Base-by-base conservation (phyloP, 2,888 invertebrate species). In the Sphinx pinastri region DNA sequence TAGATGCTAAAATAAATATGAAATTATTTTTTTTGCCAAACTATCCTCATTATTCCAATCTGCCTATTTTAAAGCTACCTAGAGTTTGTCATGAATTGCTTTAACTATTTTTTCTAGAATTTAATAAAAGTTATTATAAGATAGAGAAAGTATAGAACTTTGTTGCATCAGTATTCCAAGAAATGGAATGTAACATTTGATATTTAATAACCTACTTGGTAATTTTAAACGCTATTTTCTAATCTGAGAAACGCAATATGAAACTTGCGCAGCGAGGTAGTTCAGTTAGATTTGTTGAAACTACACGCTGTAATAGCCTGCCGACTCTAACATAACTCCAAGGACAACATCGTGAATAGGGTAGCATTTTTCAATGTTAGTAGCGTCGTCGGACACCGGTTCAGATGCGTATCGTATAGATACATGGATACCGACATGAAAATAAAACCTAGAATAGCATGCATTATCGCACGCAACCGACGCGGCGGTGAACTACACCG, bases 401-500 rank as follows among this genome's bases (percentile, higher is more conserved):
- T 67, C 19, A 70, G 31, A 67, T 70, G 57, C 55, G 54, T 70
- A 66, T 67, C 67, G 25, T 55, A 57, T 52, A 52, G 52, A 60
- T 58, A 71, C 69, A 69, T 68, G 68, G 69, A 71, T 73, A 69
- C 54, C 31, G 67, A 68, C 59, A 60, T 71, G 59, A 75, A 75
- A 75, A 74, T 77, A 76, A 77, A 79, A 77, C 69, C 70, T 74
- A 68, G 72, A 75, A 72, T 71, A 74, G 73, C 74, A 72, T 74
- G 73, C 54, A 78, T 78, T 81, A 79, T 75, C 76, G 78, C 74
- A 77, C 74, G 75, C 75, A 77, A 77, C 72, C 76, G 74, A 73
- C 72, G 69, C 71, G 59, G 19, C 52, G 67, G 13, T 52, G 31
- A 68, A 51, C 75, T 73, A 78, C 77, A 78, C 75, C 75, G 77